Conservation (phyloP, 2,113 vertebrate genomes). For the Orycteropus afer region DNA sequence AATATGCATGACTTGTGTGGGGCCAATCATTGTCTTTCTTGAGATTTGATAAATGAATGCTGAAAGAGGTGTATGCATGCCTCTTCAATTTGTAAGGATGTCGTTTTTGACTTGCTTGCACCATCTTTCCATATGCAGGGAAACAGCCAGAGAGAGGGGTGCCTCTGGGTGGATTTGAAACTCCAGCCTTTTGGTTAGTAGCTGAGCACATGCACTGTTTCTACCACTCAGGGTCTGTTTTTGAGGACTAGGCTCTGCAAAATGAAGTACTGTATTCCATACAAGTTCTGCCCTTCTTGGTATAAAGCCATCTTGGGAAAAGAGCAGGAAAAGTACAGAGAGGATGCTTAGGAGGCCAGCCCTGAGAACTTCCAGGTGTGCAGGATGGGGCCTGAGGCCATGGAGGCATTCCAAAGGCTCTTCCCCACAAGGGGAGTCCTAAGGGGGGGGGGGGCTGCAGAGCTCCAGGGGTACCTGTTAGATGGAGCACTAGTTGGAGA, state of each 20-base stretch:
- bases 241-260: neutral
- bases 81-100: neutral
- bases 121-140: neutral
- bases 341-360: neutral
- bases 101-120: neutral
- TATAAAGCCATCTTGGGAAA: neutral
- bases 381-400: neutral
- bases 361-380: neutral
- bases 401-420: neutral
- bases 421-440: neutral
- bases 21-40: neutral
- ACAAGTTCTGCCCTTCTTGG: neutral
- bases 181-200: neutral
- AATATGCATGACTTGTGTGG: neutral
- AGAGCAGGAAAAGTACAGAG: rapidly evolving
- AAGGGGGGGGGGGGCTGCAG: too few relatives aligned
- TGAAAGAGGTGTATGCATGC: neutral
- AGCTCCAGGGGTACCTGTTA: neutral
- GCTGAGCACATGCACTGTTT: neutral
- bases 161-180: neutral
- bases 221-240: neutral
- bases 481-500: neutral
- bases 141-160: neutral
- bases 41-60: neutral
- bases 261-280: neutral